phyloP scores from a whole-genome alignment of 2,113 vertebrate genomes.

The Entelurus aequoreus region DNA sequence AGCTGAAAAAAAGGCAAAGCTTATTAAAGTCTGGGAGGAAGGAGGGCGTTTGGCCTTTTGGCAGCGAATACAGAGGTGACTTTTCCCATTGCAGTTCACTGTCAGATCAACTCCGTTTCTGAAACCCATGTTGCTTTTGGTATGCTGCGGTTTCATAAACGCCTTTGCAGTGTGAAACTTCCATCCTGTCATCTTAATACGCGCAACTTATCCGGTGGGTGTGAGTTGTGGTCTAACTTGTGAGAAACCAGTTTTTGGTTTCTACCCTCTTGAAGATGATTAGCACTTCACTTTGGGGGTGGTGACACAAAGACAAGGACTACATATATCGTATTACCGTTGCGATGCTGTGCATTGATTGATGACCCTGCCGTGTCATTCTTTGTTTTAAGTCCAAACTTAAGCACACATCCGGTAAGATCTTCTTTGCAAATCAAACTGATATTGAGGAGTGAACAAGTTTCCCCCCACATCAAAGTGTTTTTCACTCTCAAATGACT shows the following conservation, averaged over 20 bases:
- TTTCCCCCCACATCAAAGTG: constrained; percentile 70
- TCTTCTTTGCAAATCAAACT: constrained; percentile 26
- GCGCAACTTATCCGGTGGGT: constrained; percentile 24
- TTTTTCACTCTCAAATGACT: constrained; percentile 58
- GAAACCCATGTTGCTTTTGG: constrained; percentile 6
- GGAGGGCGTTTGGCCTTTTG: constrained; percentile 36
- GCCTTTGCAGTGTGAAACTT: constrained; percentile 13
- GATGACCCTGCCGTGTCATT: constrained; percentile 7
- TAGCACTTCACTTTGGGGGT: constrained; percentile 15
- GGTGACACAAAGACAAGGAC: too few species aligned
- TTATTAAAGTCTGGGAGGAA: constrained; percentile 60
- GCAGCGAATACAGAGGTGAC: constrained; percentile 20
- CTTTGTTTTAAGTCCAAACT: constrained; percentile 9
- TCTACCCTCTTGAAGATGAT: neutral
- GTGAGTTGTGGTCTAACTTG: constrained; percentile 31
- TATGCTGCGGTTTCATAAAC: neutral
- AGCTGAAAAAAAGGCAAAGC: constrained; percentile 58
- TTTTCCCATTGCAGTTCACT: constrained; percentile 5
- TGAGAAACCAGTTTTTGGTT: constrained; percentile 25
- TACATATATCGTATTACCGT: neutral
- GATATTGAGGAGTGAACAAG: constrained; percentile 39
- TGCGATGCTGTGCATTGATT: constrained; percentile 10
- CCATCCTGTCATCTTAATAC: constrained; percentile 38
- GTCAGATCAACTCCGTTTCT: constrained; percentile 6
- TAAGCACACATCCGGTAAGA: constrained; percentile 9